Evolutionary conservation across 2,797 vertebrate species (phyloP).

Genomic region (Cyclura pinguis): DNA sequence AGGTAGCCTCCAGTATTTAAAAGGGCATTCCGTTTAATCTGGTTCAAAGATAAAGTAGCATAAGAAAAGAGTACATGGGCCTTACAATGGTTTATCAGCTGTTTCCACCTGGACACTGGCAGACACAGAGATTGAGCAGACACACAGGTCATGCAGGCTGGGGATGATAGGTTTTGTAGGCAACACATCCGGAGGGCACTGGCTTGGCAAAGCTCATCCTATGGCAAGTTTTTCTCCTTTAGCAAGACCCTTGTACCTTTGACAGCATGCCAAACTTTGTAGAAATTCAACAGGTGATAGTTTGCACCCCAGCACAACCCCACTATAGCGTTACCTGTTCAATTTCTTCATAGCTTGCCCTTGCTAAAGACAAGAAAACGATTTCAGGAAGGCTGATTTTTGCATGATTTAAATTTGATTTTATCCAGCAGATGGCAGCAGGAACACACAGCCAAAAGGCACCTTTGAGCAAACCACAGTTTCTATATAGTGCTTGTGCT

Average conservation of each 20-base stretch:
- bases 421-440: constrained; percentile 22
- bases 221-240: not conserved
- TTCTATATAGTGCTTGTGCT: not conserved
- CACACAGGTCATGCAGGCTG: not conserved
- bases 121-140: not conserved
- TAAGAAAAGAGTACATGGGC: not conserved
- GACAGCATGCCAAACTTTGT: not conserved
- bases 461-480: not conserved
- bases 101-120: not conserved
- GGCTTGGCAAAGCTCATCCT: not conserved
- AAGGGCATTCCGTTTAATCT: not conserved
- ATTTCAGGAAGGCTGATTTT: not conserved
- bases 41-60: not conserved
- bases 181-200: not conserved
- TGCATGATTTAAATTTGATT: not conserved
- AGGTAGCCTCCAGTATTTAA: not conserved
- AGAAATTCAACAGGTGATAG: not conserved
- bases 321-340: not conserved
- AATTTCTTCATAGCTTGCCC: not conserved
- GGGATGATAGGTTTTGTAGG: not conserved
- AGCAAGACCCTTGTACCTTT: not conserved
- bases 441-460: not conserved
- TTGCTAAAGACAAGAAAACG: not conserved
- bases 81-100: not conserved
- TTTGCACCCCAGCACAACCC: not conserved